A percentile compares a stretch with the other conserved stretches of the same genome.
These are phyloP conservation scores for Lampropteryx suffumata DNA, from an alignment of 2,888 invertebrate species.

Conservation along the genomic window DNA sequence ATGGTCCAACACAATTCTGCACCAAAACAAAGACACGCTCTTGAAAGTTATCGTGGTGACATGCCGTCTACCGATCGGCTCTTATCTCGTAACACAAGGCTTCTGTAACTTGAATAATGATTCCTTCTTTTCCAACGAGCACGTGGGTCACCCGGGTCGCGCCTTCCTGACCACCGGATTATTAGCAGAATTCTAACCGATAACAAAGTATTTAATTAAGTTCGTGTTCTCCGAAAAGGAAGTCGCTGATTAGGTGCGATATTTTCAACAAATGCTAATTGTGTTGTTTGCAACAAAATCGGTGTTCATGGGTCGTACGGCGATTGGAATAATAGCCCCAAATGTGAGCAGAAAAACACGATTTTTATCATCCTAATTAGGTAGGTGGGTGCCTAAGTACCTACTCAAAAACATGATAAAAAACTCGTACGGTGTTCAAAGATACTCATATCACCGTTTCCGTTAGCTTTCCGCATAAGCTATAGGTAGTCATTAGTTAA, in stretches of 20 bases:
- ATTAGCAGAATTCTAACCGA: constrained; percentile 38
- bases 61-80: constrained; percentile 66
- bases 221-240: constrained; percentile 56
- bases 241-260: constrained; percentile 45
- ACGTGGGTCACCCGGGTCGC: constrained; percentile 61
- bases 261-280: constrained; percentile 15
- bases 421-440: constrained; percentile 6
- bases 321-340: neutral
- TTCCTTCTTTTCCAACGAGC: constrained; percentile 64
- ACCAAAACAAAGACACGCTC: constrained; percentile 32
- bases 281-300: constrained; percentile 19
- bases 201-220: constrained; percentile 64
- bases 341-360: constrained; percentile 1
- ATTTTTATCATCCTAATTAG: constrained; percentile 10
- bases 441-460: constrained; percentile 5
- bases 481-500: neutral
- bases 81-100: constrained; percentile 50
- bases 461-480: constrained; percentile 5
- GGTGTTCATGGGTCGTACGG: neutral
- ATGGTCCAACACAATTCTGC: neutral
- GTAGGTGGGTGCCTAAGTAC: neutral
- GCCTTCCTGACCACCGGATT: constrained; percentile 59
- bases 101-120: constrained; percentile 50
- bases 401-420: neutral
- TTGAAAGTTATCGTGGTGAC: constrained; percentile 68